Percentiles rank a stretch among this genome's conserved stretches.
Evolutionary conservation across 2,113 vertebrate genomes (phyloP).

Genomic region (Salvelinus sp.): DNA sequence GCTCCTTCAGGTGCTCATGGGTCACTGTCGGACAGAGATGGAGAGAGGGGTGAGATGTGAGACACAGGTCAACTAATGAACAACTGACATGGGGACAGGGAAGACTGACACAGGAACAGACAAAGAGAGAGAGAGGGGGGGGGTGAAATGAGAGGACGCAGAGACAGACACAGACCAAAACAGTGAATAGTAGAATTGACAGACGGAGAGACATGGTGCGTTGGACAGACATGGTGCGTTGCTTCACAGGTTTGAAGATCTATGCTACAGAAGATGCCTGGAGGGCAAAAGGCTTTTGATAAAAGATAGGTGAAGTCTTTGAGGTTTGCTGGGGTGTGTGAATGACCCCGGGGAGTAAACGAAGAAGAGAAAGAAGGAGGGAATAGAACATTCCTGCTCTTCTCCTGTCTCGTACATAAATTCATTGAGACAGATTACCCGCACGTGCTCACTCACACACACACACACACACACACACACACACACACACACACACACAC

Average conservation of each 20-base stretch:
- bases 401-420: slow-evolving; percentile 67
- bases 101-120: slow-evolving; percentile 7
- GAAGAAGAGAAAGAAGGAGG: background rate
- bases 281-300: slow-evolving; percentile 47
- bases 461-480: slow-evolving; percentile 3
- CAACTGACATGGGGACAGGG: background rate
- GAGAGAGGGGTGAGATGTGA: background rate
- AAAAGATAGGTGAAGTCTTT: slow-evolving; percentile 57
- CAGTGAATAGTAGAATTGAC: slow-evolving; percentile 13
- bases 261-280: slow-evolving; percentile 33
- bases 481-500: no score
- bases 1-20: slow-evolving; percentile 94
- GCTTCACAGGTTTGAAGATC: slow-evolving; percentile 47
- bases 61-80: slow-evolving; percentile 1
- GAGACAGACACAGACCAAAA: slow-evolving; percentile 20
- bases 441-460: slow-evolving; percentile 10
- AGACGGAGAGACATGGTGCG: background rate
- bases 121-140: background rate
- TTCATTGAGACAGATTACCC: slow-evolving; percentile 38
- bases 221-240: slow-evolving; percentile 7
- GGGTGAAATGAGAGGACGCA: background rate
- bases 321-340: slow-evolving; percentile 58
- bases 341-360: background rate
- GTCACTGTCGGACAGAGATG: slow-evolving; percentile 74
- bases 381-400: slow-evolving; percentile 67